Percentiles rank a stretch among this genome's conserved stretches.
These are phyloP conservation scores for Emmelina monodactyla DNA, from an alignment of 2,888 invertebrate genomes.

Conservation along the genomic window DNA sequence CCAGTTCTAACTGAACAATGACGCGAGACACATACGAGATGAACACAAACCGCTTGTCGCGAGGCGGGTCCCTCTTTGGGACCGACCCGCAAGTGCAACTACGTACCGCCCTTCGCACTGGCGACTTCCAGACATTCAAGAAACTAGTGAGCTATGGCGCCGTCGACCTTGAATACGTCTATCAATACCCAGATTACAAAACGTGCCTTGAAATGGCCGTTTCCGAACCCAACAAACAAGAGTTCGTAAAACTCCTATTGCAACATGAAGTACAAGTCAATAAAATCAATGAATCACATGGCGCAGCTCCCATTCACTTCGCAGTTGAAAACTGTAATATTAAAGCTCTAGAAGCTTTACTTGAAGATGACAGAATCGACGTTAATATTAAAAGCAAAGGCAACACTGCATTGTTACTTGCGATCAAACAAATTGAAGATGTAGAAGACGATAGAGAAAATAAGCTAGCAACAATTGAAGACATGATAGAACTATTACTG, in stretches of 20 bases:
- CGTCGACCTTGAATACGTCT: constrained; percentile 61
- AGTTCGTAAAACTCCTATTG: constrained; percentile 66
- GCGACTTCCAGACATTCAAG: constrained; percentile 58
- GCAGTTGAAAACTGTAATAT: constrained; percentile 64
- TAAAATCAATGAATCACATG: constrained; percentile 59
- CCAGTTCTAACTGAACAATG: constrained; percentile 45
- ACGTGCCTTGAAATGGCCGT: constrained; percentile 69
- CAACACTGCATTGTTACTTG: constrained; percentile 59
- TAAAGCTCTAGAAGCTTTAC: constrained; percentile 47
- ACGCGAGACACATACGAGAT: constrained; percentile 57
- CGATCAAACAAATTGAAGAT: constrained; percentile 57
- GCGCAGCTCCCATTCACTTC: constrained; percentile 72
- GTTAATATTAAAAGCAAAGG: constrained; percentile 58
- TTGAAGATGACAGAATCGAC: constrained; percentile 54
- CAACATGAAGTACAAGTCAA: constrained; percentile 70
- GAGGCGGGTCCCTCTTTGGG: constrained; percentile 52
- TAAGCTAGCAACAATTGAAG: constrained; percentile 42
- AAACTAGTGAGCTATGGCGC: constrained; percentile 52
- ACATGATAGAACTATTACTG: constrained; percentile 62
- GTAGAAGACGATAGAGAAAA: constrained; percentile 52
- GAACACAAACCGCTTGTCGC: constrained; percentile 40
- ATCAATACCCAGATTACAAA: constrained; percentile 65
- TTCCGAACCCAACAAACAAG: constrained; percentile 47
- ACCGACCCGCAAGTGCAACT: constrained; percentile 56
- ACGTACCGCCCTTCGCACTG: constrained; percentile 56